Percentiles rank a stretch among this genome's conserved stretches.
Evolutionary conservation across 2,888 invertebrate genomes (phyloP).

Genomic region (Orchestes rusci): DNA sequence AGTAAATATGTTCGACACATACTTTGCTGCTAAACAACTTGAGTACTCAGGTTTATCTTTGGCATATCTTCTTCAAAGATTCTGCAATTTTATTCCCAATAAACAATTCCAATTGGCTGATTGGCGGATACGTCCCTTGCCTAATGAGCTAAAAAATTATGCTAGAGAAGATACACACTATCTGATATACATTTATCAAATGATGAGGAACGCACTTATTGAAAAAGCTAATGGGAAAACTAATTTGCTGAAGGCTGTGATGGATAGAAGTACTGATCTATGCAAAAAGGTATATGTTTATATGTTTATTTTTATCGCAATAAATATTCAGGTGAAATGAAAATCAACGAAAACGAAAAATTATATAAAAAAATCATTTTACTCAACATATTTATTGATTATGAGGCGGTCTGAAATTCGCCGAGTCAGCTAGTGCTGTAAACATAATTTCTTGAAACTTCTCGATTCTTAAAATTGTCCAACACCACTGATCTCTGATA

Average conservation of each 20-base stretch:
- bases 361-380: no score
- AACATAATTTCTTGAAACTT: no score
- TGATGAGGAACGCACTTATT: conserved; percentile 67
- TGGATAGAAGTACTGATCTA: conserved; percentile 65
- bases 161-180: conserved; percentile 95
- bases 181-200: conserved; percentile 80
- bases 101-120: conserved; percentile 92
- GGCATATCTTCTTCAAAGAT: conserved; percentile 68
- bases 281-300: conserved; percentile 54
- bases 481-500: no score
- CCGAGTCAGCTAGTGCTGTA: no score
- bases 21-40: conserved; percentile 74
- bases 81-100: conserved; percentile 72
- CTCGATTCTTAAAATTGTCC: no score
- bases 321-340: background rate
- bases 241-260: conserved; percentile 62
- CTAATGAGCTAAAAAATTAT: conserved; percentile 71
- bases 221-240: conserved; percentile 52
- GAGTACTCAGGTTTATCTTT: conserved; percentile 64
- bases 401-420: no score
- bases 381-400: no score
- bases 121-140: conserved; percentile 88
- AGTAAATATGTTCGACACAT: conserved; percentile 96
- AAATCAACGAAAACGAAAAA: background rate
- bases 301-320: background rate